Percentiles rank a stretch among this genome's conserved stretches.
Evolutionary conservation across 2,888 invertebrate genomes (phyloP).

Genomic region (Nezara viridula): DNA sequence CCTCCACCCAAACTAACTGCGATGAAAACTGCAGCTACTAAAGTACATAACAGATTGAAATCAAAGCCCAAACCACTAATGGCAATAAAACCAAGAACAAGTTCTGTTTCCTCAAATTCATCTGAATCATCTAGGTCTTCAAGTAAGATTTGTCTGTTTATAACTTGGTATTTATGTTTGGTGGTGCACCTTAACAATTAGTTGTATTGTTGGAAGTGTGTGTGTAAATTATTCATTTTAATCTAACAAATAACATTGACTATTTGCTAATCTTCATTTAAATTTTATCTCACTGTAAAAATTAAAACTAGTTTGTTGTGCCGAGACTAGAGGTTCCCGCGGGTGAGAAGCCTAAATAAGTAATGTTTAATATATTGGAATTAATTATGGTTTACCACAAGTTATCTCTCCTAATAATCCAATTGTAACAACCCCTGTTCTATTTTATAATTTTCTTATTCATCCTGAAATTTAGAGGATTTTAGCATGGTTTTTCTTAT

Average conservation of each 20-base stretch:
- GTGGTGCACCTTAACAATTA: background rate
- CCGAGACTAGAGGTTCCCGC: background rate
- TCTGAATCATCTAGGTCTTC: conserved; percentile 66
- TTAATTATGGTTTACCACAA: background rate
- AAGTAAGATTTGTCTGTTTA: conserved; percentile 63
- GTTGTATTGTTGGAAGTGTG: background rate
- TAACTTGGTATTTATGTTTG: background rate
- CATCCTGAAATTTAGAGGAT: background rate
- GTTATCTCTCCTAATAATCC: too few species aligned
- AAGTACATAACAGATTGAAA: conserved; percentile 68
- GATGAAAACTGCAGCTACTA: conserved; percentile 69
- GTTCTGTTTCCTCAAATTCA: conserved; percentile 66
- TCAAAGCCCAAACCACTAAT: conserved; percentile 68
- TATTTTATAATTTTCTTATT: background rate
- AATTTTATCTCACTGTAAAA: background rate
- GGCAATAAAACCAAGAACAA: conserved; percentile 65
- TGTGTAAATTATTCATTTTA: background rate
- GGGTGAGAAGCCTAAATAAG: background rate
- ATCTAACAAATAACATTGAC: background rate
- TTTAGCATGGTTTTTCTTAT: background rate
- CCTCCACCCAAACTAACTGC: conserved; percentile 70
- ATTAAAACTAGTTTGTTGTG: background rate
- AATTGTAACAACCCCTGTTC: too few species aligned
- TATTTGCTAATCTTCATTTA: background rate
- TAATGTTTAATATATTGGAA: background rate